phyloP scores from a whole-genome alignment of 2,797 vertebrate species.

The Tachyglossus aculeatus region DNA sequence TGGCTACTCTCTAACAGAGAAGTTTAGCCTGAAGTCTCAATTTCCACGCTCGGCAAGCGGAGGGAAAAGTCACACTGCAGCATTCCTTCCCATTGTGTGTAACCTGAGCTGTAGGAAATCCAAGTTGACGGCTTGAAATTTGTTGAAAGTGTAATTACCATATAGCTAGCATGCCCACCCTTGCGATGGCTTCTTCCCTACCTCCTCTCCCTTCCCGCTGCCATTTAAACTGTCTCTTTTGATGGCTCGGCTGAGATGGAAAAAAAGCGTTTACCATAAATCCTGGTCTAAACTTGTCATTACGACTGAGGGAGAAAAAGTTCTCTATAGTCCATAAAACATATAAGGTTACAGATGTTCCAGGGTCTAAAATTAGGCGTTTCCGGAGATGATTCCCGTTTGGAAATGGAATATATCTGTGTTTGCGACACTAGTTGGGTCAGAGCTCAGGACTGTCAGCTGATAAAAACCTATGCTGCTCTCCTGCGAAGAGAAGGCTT shows the following conservation, averaged over 20 bases:
- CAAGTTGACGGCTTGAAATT: slow-evolving; percentile 37
- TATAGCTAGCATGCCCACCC: slow-evolving; percentile 28
- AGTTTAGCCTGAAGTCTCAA: slow-evolving; percentile 9
- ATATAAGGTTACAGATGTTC: slow-evolving; percentile 46
- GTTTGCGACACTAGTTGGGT: too few relatives aligned
- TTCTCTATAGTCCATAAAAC: slow-evolving; percentile 45
- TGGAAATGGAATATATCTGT: too few relatives aligned
- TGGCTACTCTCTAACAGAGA: neutral
- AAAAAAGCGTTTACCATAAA: slow-evolving; percentile 50
- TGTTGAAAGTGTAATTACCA: slow-evolving; percentile 35
- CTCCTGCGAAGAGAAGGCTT: too few relatives aligned
- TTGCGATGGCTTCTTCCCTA: slow-evolving; percentile 11
- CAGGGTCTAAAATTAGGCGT: slow-evolving; percentile 45
- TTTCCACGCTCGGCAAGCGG: slow-evolving; percentile 13
- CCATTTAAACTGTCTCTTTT: slow-evolving; percentile 49
- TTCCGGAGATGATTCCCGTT: too few relatives aligned
- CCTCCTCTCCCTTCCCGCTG: slow-evolving; percentile 28
- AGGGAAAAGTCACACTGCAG: slow-evolving; percentile 15
- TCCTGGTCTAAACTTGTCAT: slow-evolving; percentile 21
- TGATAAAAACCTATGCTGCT: too few relatives aligned
- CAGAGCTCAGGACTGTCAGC: too few relatives aligned
- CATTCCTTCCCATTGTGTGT: neutral
- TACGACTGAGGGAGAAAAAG: slow-evolving; percentile 1
- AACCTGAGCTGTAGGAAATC: slow-evolving; percentile 22
- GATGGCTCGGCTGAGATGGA: slow-evolving; percentile 28